Evolutionary conservation across 2,888 invertebrate species (phyloP).

Genomic region (Oligia latruncula): DNA sequence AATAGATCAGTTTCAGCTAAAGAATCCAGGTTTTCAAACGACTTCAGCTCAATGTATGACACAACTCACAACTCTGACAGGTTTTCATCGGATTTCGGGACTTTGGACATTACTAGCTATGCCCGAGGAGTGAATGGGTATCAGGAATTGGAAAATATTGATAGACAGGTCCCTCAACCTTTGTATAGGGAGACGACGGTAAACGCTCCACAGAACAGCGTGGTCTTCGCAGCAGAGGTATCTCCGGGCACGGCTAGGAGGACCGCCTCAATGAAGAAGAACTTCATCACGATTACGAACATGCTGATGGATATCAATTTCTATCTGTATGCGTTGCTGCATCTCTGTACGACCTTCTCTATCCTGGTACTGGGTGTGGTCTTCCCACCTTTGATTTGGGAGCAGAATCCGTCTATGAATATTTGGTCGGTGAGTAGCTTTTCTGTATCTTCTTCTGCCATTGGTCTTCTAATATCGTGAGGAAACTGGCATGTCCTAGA

Average conservation of each 20-base stretch:
- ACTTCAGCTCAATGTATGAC: constrained; percentile 77
- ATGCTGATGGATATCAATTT: constrained; percentile 87
- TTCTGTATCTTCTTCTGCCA: background rate
- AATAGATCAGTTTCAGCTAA: constrained; percentile 64
- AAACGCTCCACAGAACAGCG: constrained; percentile 80
- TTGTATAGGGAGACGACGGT: constrained; percentile 90
- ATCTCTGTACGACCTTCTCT: constrained; percentile 89
- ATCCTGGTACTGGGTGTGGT: constrained; percentile 87
- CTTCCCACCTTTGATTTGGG: constrained; percentile 89
- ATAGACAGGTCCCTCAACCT: constrained; percentile 86
- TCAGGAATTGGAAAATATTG: constrained; percentile 85
- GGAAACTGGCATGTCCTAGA: too few relatives aligned
- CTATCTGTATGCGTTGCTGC: constrained; percentile 89
- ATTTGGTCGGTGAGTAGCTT: constrained; percentile 83
- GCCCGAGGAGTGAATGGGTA: constrained; percentile 79
- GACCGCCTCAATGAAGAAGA: constrained; percentile 85
- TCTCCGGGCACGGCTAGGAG: constrained; percentile 84
- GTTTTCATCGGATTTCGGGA: constrained; percentile 72
- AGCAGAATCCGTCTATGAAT: constrained; percentile 81
- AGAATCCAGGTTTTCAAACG: constrained; percentile 79
- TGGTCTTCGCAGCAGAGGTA: constrained; percentile 82
- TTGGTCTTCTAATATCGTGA: too few relatives aligned
- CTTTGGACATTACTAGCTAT: constrained; percentile 77
- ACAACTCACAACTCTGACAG: constrained; percentile 60
- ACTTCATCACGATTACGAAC: constrained; percentile 83